A percentile compares a stretch with the other conserved stretches of the same genome.
These are phyloP conservation scores for Hydropsyche tenuis DNA, from an alignment of 1,140 invertebrate species.

Conservation along the genomic window DNA sequence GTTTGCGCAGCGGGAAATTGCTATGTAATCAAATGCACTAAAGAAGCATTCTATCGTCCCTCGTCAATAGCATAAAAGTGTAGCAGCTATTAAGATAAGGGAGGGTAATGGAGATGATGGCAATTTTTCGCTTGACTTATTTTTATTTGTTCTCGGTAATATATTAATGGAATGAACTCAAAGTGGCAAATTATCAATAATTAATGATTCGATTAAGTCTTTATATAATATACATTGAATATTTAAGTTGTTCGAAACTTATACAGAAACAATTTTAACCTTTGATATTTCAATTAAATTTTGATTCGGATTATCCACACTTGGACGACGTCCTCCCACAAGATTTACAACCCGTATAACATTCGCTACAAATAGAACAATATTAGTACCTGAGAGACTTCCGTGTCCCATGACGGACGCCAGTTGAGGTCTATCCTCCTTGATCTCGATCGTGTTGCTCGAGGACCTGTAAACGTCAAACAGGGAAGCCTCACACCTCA, in stretches of 20 bases:
- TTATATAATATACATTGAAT: too few relatives aligned
- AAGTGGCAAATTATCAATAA: too few relatives aligned
- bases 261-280: too few relatives aligned
- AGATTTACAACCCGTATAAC: not conserved
- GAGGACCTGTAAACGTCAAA: constrained; percentile 61
- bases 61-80: too few relatives aligned
- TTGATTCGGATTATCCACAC: not conserved
- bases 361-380: constrained; percentile 22
- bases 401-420: constrained; percentile 59
- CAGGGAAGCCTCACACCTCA: constrained; percentile 60
- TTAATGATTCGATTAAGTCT: too few relatives aligned
- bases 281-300: too few relatives aligned
- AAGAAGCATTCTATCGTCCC: not conserved
- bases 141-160: not conserved
- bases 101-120: not conserved
- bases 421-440: constrained; percentile 59
- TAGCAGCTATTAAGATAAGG: not conserved
- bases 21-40: not conserved
- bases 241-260: too few relatives aligned
- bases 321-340: not conserved
- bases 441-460: constrained; percentile 58
- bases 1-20: not conserved
- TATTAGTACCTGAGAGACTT: constrained; percentile 58
- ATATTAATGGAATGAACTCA: not conserved
- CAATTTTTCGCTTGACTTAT: constrained; percentile 1